Evolutionary conservation across 2,888 invertebrate species (phyloP), one percentile per base, ranked within the genome.

Genomic region (Formica aserva): DNA sequence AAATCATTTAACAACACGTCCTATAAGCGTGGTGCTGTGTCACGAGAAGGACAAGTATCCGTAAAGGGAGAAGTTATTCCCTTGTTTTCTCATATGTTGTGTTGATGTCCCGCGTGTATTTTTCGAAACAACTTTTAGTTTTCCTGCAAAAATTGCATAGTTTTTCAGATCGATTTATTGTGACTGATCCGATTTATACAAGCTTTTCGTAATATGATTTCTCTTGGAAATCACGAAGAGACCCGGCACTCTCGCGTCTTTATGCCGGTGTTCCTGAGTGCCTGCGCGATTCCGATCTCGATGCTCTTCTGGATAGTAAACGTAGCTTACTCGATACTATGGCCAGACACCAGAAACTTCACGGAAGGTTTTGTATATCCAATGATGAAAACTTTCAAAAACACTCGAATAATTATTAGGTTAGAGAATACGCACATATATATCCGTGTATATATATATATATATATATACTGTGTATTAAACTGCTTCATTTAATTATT

Each of bases 301-400:
- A 96, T 97, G 95, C 96, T 97, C 35, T 96, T 97, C 95, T 97
- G 97, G 97, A 95, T 96, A 87, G 96, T 96, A 32, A 97, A 97
- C 94, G 95, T 97, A 88, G 95, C 97, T n/a, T 96, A 97, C 93
- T 96, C 96, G 0, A 96, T 96, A 91, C 94, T 97, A 41, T 95
- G 95, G 87, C 95, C 95, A 55, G 95, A 95, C 63, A 94, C 95
- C 2, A 18, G n/a, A 15, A 48, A 71, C 4, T 18, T 13, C 6
- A 48, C 35, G 8, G 71, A 80, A 80, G 78, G 78, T 80, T 8
- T 67, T 35, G 55, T 77, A 57, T 76, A 63, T 1, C 8, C 52
- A 52, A 22, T 13, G n/a, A 48, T 35, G 11, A 32, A 26, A 1
- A 2, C n/a, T 45, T 48, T 62, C 9, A 35, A 45, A 63, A 15